These are phyloP conservation scores for Synanthedon myopaeformis DNA, from an alignment of 2,888 invertebrate genomes.

Conservation along the genomic window DNA sequence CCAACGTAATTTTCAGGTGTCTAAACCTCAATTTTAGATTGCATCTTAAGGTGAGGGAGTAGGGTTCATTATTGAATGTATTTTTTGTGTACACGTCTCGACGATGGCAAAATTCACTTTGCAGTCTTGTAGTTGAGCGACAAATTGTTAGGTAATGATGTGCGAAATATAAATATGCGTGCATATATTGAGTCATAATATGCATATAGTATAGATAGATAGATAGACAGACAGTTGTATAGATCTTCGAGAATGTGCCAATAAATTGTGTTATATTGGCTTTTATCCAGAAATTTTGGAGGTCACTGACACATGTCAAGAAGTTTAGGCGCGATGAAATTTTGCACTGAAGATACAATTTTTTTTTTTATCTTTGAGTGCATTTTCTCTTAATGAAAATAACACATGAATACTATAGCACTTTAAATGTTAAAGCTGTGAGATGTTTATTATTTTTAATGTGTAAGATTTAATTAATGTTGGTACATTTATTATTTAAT, in stretches of 20 bases:
- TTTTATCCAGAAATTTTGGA: no score
- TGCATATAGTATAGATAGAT: conserved; percentile 19
- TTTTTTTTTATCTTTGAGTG: no score
- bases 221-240: conserved; percentile 9
- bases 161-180: conserved; percentile 24
- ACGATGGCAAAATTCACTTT: conserved; percentile 10
- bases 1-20: conserved; percentile 1
- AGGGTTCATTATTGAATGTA: conserved; percentile 3
- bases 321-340: no score
- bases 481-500: no score
- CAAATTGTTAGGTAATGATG: conserved; percentile 31
- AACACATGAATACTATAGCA: no score
- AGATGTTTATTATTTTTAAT: no score
- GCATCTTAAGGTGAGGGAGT: not conserved
- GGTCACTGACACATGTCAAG: no score
- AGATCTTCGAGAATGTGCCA: not conserved
- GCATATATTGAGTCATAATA: conserved; percentile 8
- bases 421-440: no score
- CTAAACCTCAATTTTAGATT: not conserved
- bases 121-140: conserved; percentile 11
- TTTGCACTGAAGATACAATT: no score
- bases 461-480: no score
- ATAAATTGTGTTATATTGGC: not conserved
- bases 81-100: not conserved
- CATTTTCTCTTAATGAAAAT: no score